phyloP scores from a whole-genome alignment of 2,888 invertebrate genomes.

The Phengaris alcon region DNA sequence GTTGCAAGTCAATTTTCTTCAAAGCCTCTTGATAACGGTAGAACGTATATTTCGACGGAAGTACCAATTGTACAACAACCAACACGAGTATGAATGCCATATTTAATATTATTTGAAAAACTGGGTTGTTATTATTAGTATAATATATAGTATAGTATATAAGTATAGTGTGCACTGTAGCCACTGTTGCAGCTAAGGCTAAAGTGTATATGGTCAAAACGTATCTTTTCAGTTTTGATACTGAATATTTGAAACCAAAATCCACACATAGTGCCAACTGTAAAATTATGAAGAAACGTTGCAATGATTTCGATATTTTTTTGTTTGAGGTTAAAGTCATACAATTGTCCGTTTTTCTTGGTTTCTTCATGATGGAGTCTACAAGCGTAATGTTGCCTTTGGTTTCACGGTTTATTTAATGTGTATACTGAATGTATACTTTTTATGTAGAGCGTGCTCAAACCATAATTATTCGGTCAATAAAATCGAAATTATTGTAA shows the following conservation, averaged over 20 bases:
- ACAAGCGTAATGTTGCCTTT: neutral
- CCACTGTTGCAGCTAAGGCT: neutral
- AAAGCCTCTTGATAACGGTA: neutral
- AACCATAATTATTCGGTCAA: neutral
- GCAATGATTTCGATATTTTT: neutral
- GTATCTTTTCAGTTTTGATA: conserved; percentile 2
- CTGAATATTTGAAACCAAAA: neutral
- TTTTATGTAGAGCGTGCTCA: neutral
- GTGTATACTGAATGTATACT: neutral
- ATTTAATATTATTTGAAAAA: neutral
- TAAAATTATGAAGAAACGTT: neutral
- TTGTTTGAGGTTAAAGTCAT: neutral
- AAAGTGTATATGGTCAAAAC: neutral
- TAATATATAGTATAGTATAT: too few relatives aligned
- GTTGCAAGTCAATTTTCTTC: neutral
- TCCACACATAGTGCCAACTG: neutral
- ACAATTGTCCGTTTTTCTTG: neutral
- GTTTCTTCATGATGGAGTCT: neutral
- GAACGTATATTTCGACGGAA: neutral
- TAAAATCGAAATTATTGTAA: neutral
- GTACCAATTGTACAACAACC: neutral
- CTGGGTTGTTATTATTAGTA: neutral
- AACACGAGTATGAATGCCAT: neutral
- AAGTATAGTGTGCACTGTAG: neutral
- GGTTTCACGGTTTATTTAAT: neutral